Percentiles rank a stretch among this genome's conserved stretches.
phyloP scores from a whole-genome alignment of 2,797 vertebrate species.

The Halcyon smyrnensis region DNA sequence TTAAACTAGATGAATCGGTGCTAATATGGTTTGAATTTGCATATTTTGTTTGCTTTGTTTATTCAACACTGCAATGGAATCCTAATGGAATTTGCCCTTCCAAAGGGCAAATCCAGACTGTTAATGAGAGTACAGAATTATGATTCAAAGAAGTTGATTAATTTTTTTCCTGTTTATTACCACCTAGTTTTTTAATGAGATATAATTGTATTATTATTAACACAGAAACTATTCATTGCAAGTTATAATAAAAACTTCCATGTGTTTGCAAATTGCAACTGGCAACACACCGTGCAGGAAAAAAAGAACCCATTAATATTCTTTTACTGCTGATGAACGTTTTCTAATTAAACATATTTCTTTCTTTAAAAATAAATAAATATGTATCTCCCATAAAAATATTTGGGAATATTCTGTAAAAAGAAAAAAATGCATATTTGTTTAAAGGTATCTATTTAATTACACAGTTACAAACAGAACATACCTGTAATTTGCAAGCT shows the following conservation, averaged over 20 bases:
- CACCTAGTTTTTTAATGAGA: conserved; percentile 23
- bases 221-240: background rate
- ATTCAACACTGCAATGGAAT: background rate
- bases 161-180: conserved; percentile 1
- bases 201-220: conserved; percentile 25
- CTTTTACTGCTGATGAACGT: background rate
- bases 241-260: background rate
- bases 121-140: background rate
- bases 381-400: background rate
- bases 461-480: background rate
- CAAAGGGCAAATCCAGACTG: background rate
- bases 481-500: background rate
- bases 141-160: background rate
- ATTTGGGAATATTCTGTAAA: background rate
- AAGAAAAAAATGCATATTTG: background rate
- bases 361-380: background rate
- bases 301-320: background rate
- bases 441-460: background rate
- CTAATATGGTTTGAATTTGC: background rate
- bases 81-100: conserved; percentile 26
- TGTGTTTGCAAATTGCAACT: background rate
- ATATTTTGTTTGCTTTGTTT: conserved; percentile 27
- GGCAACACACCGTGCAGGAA: background rate
- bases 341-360: background rate
- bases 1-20: background rate